Evolutionary conservation across 2,888 invertebrate genomes (phyloP).

Genomic region (Dolomedes plantarius): DNA sequence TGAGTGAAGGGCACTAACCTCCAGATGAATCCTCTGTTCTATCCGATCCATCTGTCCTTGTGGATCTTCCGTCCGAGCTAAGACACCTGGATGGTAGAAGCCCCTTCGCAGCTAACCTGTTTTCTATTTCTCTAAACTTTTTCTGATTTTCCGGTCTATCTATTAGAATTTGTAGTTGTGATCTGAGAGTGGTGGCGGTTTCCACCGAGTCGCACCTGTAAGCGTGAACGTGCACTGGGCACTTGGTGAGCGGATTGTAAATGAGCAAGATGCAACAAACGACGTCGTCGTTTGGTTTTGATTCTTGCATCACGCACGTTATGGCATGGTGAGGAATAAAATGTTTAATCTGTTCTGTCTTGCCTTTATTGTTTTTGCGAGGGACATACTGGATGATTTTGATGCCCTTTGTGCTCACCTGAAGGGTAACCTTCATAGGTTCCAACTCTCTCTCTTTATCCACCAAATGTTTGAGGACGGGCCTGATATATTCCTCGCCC

Average conservation of each 20-base stretch:
- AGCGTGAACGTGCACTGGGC: constrained; percentile 96
- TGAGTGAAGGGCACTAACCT: constrained; percentile 35
- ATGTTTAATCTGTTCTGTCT: constrained; percentile 84
- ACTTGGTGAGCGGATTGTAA: constrained; percentile 94
- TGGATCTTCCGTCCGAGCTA: constrained; percentile 73
- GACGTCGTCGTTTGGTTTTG: constrained; percentile 84
- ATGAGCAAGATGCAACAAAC: constrained; percentile 94
- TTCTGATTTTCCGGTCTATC: constrained; percentile 90
- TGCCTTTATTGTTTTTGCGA: constrained; percentile 74
- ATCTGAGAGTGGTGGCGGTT: constrained; percentile 90
- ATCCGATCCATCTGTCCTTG: constrained; percentile 73
- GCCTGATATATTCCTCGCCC: constrained; percentile 88
- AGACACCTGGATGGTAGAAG: constrained; percentile 74
- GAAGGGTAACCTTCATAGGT: constrained; percentile 92
- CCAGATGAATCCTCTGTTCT: constrained; percentile 72
- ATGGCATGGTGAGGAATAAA: constrained; percentile 95
- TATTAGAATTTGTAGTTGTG: constrained; percentile 88
- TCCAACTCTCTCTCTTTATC: constrained; percentile 90
- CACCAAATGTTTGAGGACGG: constrained; percentile 89
- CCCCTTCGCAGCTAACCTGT: constrained; percentile 78
- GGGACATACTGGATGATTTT: constrained; percentile 91
- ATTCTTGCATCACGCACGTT: constrained; percentile 90
- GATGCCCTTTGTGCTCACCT: constrained; percentile 89
- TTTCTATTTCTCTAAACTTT: constrained; percentile 89
- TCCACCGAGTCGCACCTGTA: constrained; percentile 92